Evolutionary conservation across 2,888 invertebrate genomes (phyloP), one percentile per base, ranked within the genome.

Genomic region (Halictus quadricinctus): DNA sequence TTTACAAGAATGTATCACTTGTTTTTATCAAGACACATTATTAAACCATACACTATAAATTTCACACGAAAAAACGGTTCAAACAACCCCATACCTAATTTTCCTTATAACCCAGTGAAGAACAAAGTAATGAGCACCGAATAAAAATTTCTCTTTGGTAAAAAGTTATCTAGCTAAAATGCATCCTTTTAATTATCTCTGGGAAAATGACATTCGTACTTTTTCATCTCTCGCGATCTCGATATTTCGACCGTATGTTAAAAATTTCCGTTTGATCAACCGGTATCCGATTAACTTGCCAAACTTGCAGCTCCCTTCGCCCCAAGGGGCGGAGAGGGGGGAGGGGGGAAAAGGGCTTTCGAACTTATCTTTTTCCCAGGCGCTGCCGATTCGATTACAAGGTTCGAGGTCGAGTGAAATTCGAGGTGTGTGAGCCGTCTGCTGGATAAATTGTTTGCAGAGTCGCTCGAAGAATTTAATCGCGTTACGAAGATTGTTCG

Each of bases 381-480:
- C 15, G 18, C 21, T 36, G 21, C 18, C 66, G 66, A 66, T 36
- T 36, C 66, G 18, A 66, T 66, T 66, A 18, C 66, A 66, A 21
- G 18, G 7, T 7, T 15, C 66, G 66, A 12, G 3, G 50, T 36
- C 70, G 25, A 54, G n/a, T 25, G 75, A 60, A 60, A 60, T 25
- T 75, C n/a, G 54, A 36, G 58, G n/a, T 15, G 41, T 5, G 15
- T 25, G 60, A 21, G 25, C 41, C 60, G 18, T 46, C 18, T 29
- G 18, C 36, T 36, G 36, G 36, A 36, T 36, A 60, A 60, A 64
- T 60, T 41, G 46, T 25, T 60, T 21, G 18, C 46, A 41, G 43
- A 21, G 50, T 41, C 8, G 18, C 13, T 80, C 46, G 41, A 74
- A 29, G 72, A 50, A 75, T 81, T 83, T 64, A 75, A 74, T 74